Evolutionary conservation across 1,140 invertebrate species (phyloP).

Genomic region (Maconellicoccus hirsutus): DNA sequence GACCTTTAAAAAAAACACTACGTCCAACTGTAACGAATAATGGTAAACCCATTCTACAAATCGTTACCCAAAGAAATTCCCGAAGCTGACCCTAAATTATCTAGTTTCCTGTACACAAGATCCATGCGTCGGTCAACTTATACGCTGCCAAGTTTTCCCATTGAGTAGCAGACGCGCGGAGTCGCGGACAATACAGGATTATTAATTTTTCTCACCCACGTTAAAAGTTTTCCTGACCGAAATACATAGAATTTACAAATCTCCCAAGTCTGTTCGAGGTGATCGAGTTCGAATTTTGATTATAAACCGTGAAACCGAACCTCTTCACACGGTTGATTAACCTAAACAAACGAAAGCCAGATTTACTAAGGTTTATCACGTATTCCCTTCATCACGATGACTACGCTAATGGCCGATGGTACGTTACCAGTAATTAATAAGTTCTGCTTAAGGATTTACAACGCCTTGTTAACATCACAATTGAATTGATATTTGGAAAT

Average conservation of each 20-base stretch:
- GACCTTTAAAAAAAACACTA: no score
- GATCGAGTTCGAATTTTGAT: neutral
- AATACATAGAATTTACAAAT: neutral
- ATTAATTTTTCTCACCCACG: constrained; percentile 8
- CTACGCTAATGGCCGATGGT: neutral
- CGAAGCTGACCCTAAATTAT: neutral
- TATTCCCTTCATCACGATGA: constrained; percentile 16
- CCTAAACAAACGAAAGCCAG: constrained; percentile 12
- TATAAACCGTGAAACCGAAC: neutral
- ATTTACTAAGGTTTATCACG: neutral
- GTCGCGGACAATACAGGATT: neutral
- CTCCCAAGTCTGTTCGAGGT: neutral
- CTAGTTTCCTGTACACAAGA: neutral
- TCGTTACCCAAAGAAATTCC: neutral
- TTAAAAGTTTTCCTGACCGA: neutral
- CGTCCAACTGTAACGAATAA: neutral
- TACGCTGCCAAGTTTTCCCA: neutral
- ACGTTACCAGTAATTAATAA: neutral
- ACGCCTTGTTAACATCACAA: neutral
- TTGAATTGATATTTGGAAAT: neutral
- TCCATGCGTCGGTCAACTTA: no score
- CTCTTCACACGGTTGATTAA: constrained; percentile 20
- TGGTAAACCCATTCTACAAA: neutral
- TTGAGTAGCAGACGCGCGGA: neutral
- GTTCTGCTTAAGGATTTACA: constrained; percentile 3